Evolutionary conservation across 2,888 invertebrate genomes (phyloP).

Genomic region (Himalopsyche japonica): DNA sequence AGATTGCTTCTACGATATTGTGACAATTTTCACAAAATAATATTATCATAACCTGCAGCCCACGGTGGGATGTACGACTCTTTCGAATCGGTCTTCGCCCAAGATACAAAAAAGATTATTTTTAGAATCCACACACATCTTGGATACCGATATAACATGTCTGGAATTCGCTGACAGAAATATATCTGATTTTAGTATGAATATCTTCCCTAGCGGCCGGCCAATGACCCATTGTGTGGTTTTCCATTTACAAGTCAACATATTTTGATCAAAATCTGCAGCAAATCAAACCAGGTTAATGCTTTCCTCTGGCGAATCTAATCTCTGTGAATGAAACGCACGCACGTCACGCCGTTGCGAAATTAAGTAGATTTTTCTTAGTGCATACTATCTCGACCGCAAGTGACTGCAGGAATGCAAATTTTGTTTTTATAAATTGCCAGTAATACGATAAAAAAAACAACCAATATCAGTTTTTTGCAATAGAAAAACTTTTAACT

Average conservation of each 20-base stretch:
- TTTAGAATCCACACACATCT: neutral
- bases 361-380: too few species aligned
- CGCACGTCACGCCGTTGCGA: too few species aligned
- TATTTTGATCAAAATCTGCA: neutral
- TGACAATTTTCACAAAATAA: too few species aligned
- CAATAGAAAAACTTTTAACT: too few species aligned
- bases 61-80: neutral
- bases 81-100: neutral
- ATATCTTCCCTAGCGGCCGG: neutral
- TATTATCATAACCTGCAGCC: neutral
- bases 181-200: neutral
- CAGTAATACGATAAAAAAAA: too few species aligned
- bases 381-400: too few species aligned
- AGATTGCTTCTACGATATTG: too few species aligned
- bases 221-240: neutral
- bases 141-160: neutral
- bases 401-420: too few species aligned
- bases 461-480: too few species aligned
- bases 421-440: too few species aligned
- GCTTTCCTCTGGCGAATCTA: neutral
- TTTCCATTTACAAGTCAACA: neutral
- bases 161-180: slow-evolving; percentile 1
- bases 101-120: neutral
- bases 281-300: neutral
- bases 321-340: too few species aligned